These are phyloP conservation scores for Ophion slaviceki DNA, from an alignment of 2,888 invertebrate species.

Conservation along the genomic window DNA sequence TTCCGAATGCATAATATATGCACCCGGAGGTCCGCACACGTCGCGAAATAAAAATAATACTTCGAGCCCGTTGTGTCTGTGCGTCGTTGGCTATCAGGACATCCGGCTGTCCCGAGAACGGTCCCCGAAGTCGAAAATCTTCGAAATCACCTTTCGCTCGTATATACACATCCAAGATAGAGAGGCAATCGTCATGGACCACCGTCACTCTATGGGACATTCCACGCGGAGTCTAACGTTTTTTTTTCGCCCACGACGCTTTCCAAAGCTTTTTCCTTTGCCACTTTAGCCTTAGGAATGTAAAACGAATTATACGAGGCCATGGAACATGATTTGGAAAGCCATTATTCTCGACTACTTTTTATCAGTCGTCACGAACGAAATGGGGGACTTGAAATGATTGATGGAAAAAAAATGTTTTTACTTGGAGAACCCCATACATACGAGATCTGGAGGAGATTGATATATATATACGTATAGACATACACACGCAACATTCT, in stretches of 20 bases:
- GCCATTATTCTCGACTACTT: background rate
- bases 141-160: background rate
- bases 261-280: background rate
- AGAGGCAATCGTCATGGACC: background rate
- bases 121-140: background rate
- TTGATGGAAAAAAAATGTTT: background rate
- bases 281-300: background rate
- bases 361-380: background rate
- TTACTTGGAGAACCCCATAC: background rate
- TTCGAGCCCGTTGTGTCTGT: background rate
- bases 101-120: too few species aligned
- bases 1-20: slow-evolving; percentile 46
- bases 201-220: background rate
- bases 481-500: slow-evolving; percentile 28
- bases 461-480: background rate
- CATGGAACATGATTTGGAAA: background rate
- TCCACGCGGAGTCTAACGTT: background rate
- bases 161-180: background rate
- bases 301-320: background rate
- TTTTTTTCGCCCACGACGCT: background rate
- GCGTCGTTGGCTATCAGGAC: too few species aligned
- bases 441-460: slow-evolving; percentile 7
- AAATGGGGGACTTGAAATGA: background rate
- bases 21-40: slow-evolving; percentile 25
- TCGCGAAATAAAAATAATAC: background rate